These are phyloP conservation scores for Diachrysia chrysitis DNA, from an alignment of 2,888 invertebrate species.

Conservation along the genomic window DNA sequence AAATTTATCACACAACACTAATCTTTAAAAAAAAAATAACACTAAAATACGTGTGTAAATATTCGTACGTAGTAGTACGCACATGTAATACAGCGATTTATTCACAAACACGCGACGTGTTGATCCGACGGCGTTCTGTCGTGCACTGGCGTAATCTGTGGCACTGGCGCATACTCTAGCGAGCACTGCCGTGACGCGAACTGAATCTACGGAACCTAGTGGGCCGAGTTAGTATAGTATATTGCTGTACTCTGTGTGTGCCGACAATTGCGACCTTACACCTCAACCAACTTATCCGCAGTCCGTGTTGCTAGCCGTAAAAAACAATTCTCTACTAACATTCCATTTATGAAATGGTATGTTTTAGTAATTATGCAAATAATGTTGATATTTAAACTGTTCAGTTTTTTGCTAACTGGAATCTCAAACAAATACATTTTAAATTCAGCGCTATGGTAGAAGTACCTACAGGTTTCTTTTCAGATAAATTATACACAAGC, in stretches of 20 bases:
- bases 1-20: constrained; percentile 53
- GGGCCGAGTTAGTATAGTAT: no score
- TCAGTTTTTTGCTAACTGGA: not conserved
- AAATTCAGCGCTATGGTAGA: no score
- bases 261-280: constrained; percentile 51
- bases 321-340: constrained; percentile 39
- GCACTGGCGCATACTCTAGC: no score
- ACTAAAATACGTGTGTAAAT: constrained; percentile 50
- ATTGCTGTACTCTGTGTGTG: no score
- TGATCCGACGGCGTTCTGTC: constrained; percentile 29
- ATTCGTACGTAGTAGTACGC: constrained; percentile 40
- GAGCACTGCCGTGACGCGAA: no score
- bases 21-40: constrained; percentile 44
- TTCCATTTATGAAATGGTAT: constrained; percentile 33
- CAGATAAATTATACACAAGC: no score
- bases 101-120: constrained; percentile 43
- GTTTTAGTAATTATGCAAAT: constrained; percentile 7
- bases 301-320: constrained; percentile 50
- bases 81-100: constrained; percentile 49
- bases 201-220: constrained; percentile 43
- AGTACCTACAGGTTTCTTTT: no score
- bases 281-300: constrained; percentile 53
- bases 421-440: not conserved
- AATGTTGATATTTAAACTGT: no score
- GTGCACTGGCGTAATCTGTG: constrained; percentile 40